Percentiles rank a stretch among this genome's conserved stretches.
Conservation (phyloP, 2,113 vertebrate genomes). For the Steatornis caripensis region DNA sequence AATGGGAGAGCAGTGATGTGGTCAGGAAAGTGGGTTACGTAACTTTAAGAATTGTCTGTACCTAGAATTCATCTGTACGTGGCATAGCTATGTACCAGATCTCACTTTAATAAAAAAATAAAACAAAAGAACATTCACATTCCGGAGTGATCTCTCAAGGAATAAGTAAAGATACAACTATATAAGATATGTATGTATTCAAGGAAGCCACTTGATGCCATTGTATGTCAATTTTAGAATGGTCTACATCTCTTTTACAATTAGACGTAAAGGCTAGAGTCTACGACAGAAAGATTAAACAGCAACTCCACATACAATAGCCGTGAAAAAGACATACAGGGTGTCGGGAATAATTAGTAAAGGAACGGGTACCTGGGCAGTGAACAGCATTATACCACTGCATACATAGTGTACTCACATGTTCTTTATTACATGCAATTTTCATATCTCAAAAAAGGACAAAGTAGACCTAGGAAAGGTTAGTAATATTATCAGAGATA, state of each 20-base stretch:
- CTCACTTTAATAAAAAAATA: neutral
- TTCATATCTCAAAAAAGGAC: neutral
- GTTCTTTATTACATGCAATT: neutral
- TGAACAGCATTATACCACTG: neutral
- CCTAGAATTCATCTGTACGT: neutral
- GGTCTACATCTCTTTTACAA: neutral
- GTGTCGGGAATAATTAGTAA: neutral
- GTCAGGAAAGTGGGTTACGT: neutral
- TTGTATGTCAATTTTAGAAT: neutral
- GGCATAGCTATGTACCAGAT: neutral
- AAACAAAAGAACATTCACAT: neutral
- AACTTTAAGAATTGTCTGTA: neutral
- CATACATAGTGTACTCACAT: fast-evolving
- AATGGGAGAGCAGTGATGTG: neutral
- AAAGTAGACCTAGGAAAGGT: neutral
- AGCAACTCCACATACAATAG: neutral
- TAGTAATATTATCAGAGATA: neutral
- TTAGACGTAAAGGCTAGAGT: neutral
- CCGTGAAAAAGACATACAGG: neutral
- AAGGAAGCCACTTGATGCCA: neutral
- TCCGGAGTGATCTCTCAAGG: neutral
- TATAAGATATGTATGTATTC: neutral
- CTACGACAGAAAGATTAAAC: fast-evolving
- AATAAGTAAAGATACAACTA: neutral
- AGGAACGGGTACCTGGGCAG: neutral